Percentiles rank a stretch among this genome's conserved stretches.
These are phyloP conservation scores for Sinocyclocheilus anshuiensis DNA, from an alignment of 2,113 vertebrate genomes.

Conservation along the genomic window DNA sequence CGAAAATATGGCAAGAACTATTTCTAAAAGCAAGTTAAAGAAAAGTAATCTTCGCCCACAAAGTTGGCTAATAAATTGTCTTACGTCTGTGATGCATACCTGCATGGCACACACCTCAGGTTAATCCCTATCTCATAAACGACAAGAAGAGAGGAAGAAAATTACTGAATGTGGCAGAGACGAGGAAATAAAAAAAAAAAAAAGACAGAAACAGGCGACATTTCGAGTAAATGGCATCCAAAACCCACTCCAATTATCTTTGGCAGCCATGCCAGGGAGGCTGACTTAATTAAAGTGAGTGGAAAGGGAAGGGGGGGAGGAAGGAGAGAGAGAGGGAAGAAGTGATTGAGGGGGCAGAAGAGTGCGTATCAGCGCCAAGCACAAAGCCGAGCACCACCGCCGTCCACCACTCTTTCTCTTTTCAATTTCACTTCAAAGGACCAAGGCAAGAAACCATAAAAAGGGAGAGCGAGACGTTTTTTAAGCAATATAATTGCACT, in stretches of 20 bases:
- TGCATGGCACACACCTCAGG: conserved; percentile 63
- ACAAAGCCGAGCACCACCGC: conserved; percentile 74
- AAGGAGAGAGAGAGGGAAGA: conserved; percentile 63
- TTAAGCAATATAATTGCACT: conserved; percentile 74
- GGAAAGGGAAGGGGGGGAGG: conserved; percentile 69
- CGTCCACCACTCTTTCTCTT: conserved; percentile 76
- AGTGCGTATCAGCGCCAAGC: conserved; percentile 78
- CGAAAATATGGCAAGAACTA: conserved; percentile 60
- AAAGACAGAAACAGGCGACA: conserved; percentile 76
- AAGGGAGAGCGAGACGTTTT: conserved; percentile 62
- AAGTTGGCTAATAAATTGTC: conserved; percentile 68
- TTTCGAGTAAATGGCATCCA: conserved; percentile 82
- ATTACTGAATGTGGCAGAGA: conserved; percentile 57
- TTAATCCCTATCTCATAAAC: conserved; percentile 75
- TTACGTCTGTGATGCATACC: conserved; percentile 58
- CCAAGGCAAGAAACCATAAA: conserved; percentile 75
- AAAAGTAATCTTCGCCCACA: conserved; percentile 64
- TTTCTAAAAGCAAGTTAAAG: conserved; percentile 60
- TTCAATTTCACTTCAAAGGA: conserved; percentile 80
- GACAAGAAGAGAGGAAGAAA: conserved; percentile 44
- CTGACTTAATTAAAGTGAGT: conserved; percentile 86
- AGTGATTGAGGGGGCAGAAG: conserved; percentile 77
- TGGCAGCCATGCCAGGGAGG: conserved; percentile 80
- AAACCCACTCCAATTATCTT: conserved; percentile 86
- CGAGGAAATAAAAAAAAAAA: conserved; percentile 65